These are phyloP conservation scores for Chondrosia reniformis DNA, from an alignment of 37 sponge, comb jelly and placozoan species.

Conservation along the genomic window DNA sequence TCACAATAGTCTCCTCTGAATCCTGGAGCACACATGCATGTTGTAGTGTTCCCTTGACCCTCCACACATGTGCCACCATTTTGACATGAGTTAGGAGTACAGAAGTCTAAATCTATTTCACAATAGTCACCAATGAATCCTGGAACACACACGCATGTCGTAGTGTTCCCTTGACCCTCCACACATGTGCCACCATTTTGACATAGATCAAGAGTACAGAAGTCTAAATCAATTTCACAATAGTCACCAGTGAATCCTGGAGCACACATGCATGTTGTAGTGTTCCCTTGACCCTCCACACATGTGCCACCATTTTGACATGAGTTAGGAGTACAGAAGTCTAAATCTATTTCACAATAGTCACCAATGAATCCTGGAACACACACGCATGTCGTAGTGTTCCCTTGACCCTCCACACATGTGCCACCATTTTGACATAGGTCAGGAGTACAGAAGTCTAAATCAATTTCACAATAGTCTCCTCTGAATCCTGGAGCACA, in stretches of 20 bases:
- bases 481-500: conserved; percentile 51
- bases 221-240: background rate
- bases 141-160: conserved; percentile 36
- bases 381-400: too few species aligned
- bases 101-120: conserved; percentile 20
- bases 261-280: background rate
- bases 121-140: conserved; percentile 41
- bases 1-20: background rate
- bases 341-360: conserved; percentile 6
- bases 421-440: conserved; percentile 22
- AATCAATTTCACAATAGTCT: conserved; percentile 25
- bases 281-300: background rate
- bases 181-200: conserved; percentile 19
- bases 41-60: background rate
- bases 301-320: conserved; percentile 26
- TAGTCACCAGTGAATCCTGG: conserved; percentile 19
- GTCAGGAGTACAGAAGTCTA: background rate
- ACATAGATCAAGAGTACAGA: conserved; percentile 2
- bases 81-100: background rate
- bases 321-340: conserved; percentile 20
- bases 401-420: conserved; percentile 38
- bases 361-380: conserved; percentile 6
- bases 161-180: too few species aligned
- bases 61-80: conserved; percentile 1
- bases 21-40: background rate